Percentiles rank a stretch among this genome's conserved stretches.
Evolutionary conservation across 2,797 vertebrate genomes (phyloP).

Genomic region (Pagetopsis macropterus): DNA sequence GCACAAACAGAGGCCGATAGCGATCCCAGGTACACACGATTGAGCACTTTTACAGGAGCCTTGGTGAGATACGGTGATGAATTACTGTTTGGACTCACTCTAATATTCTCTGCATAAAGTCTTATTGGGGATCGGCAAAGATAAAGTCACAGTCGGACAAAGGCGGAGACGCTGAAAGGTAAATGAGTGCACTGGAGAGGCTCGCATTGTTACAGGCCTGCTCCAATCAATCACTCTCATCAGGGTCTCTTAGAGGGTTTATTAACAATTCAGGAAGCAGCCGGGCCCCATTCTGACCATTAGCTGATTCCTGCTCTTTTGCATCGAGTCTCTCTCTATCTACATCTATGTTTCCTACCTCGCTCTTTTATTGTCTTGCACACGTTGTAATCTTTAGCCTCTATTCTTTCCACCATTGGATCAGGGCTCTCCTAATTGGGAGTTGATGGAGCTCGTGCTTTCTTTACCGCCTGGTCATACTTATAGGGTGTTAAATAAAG

Average conservation of each 20-base stretch:
- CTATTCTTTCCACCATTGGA: neutral
- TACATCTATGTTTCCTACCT: slow-evolving; percentile 29
- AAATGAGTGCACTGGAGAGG: slow-evolving; percentile 67
- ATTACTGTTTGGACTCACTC: slow-evolving; percentile 30
- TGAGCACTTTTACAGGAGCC: slow-evolving; percentile 31
- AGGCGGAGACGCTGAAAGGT: slow-evolving; percentile 52
- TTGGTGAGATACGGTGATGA: slow-evolving; percentile 36
- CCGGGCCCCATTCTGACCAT: slow-evolving; percentile 61
- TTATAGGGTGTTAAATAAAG: neutral
- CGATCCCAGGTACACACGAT: slow-evolving; percentile 30
- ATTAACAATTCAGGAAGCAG: slow-evolving; percentile 77
- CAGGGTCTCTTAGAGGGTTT: slow-evolving; percentile 60
- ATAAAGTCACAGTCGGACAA: slow-evolving; percentile 57
- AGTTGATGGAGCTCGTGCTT: slow-evolving; percentile 28
- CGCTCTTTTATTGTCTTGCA: slow-evolving; percentile 3
- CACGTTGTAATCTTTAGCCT: slow-evolving; percentile 7
- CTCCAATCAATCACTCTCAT: slow-evolving; percentile 73
- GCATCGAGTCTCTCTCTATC: slow-evolving; percentile 28
- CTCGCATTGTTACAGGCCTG: slow-evolving; percentile 61
- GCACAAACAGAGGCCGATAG: slow-evolving; percentile 55
- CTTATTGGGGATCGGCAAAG: slow-evolving; percentile 44
- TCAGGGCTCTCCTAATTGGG: slow-evolving; percentile 24
- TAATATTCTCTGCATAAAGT: slow-evolving; percentile 59
- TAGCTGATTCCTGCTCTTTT: slow-evolving; percentile 48
- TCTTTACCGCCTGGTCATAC: neutral